phyloP scores from a whole-genome alignment of 2,888 invertebrate species.

The Melanotus villosus region DNA sequence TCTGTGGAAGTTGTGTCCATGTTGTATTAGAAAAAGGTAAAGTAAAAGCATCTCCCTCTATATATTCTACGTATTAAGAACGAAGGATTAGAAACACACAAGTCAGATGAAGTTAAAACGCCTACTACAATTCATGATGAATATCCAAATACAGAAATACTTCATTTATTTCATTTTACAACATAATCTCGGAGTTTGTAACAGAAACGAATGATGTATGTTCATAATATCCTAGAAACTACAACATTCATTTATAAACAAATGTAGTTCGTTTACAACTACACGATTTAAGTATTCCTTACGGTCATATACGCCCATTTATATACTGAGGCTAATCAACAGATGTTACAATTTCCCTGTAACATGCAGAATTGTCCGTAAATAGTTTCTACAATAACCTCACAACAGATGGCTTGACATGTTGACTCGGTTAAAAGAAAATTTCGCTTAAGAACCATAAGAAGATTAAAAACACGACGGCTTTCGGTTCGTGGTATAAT shows the following conservation, averaged over 20 bases:
- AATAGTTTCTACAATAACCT: not conserved
- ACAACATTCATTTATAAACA: not conserved
- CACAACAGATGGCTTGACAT: not conserved
- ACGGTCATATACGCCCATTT: conserved; percentile 2
- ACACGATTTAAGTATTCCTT: not conserved
- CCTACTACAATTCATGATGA: too few species aligned
- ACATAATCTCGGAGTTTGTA: too few species aligned
- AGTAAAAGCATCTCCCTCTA: too few species aligned
- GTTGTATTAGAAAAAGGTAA: too few species aligned
- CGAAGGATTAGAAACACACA: too few species aligned
- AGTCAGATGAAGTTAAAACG: too few species aligned
- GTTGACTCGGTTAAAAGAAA: conserved; percentile 8
- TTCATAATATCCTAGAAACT: too few species aligned
- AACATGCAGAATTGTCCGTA: not conserved
- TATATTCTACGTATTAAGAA: too few species aligned
- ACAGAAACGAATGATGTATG: too few species aligned
- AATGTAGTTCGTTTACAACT: not conserved
- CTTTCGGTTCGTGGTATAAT: not conserved
- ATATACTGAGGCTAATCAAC: not conserved
- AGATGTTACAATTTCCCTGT: conserved; percentile 5
- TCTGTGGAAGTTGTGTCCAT: too few species aligned
- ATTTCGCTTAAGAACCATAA: conserved; percentile 7
- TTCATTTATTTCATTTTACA: too few species aligned
- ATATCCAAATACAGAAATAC: too few species aligned
- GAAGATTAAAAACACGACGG: conserved; percentile 5